phyloP scores from a whole-genome alignment of 35 echinoderm and acorn worm genomes.

The Anneissia japonica region DNA sequence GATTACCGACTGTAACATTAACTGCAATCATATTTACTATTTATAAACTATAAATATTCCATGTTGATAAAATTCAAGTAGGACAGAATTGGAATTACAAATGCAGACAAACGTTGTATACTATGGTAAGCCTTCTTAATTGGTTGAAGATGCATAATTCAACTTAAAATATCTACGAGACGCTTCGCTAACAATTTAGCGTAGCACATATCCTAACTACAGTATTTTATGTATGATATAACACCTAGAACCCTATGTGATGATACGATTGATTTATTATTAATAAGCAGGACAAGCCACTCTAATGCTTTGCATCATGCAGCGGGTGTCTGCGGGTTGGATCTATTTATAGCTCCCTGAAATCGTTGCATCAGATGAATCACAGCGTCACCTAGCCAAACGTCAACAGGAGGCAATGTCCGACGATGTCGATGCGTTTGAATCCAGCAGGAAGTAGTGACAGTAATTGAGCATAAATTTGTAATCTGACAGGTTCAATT shows the following conservation, averaged over 20 bases:
- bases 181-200: too few relatives aligned
- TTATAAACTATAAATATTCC: too few relatives aligned
- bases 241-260: neutral
- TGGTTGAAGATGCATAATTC: too few relatives aligned
- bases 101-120: too few relatives aligned
- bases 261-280: neutral
- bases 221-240: too few relatives aligned
- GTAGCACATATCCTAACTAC: too few relatives aligned
- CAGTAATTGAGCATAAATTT: neutral
- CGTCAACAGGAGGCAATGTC: neutral
- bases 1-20: too few relatives aligned
- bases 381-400: neutral
- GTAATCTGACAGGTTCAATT: neutral
- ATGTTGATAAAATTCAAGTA: too few relatives aligned
- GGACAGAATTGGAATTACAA: too few relatives aligned
- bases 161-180: too few relatives aligned
- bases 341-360: neutral
- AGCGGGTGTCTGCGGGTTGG: neutral
- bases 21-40: too few relatives aligned
- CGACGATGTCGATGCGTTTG: neutral
- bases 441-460: neutral
- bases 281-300: neutral
- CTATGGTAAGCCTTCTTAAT: too few relatives aligned
- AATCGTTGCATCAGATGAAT: neutral
- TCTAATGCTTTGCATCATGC: neutral